phyloP scores from a whole-genome alignment of 2,113 vertebrate genomes.

The Phocoena phocoena region DNA sequence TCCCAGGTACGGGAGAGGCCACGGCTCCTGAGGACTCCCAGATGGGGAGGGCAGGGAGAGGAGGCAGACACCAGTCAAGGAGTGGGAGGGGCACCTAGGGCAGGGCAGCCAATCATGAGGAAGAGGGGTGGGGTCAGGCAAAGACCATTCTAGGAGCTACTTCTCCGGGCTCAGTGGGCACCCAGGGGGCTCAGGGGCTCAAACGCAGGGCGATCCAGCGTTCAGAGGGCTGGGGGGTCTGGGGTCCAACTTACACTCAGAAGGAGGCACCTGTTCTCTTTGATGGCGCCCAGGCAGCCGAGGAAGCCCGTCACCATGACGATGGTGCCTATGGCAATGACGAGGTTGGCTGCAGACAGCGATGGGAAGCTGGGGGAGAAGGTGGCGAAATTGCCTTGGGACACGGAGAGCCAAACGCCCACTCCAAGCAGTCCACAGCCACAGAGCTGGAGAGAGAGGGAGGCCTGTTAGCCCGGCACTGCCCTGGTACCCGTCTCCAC shows the following conservation, averaged over 20 bases:
- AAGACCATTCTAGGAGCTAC: background rate
- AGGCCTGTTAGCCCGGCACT: background rate
- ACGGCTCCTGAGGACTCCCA: background rate
- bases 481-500: rapidly evolving
- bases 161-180: background rate
- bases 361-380: constrained; percentile 98
- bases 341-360: constrained; percentile 96
- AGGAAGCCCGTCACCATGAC: constrained; percentile 99
- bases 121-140: background rate
- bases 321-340: constrained; percentile 95
- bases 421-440: constrained; percentile 98
- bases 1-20: background rate
- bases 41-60: background rate
- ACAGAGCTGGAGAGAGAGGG: constrained; percentile 90
- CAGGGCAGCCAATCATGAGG: background rate
- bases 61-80: background rate
- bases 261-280: constrained; percentile 99
- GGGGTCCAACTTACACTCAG: constrained; percentile 91
- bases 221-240: rapidly evolving
- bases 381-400: constrained; percentile 98
- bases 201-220: background rate
- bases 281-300: constrained; percentile 98
- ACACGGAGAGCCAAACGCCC: constrained; percentile 99
- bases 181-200: background rate
- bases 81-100: background rate